Percentiles rank a stretch among this genome's conserved stretches.
These are phyloP conservation scores for Lottia scabra DNA, from an alignment of 2,888 invertebrate species.

Conservation along the genomic window DNA sequence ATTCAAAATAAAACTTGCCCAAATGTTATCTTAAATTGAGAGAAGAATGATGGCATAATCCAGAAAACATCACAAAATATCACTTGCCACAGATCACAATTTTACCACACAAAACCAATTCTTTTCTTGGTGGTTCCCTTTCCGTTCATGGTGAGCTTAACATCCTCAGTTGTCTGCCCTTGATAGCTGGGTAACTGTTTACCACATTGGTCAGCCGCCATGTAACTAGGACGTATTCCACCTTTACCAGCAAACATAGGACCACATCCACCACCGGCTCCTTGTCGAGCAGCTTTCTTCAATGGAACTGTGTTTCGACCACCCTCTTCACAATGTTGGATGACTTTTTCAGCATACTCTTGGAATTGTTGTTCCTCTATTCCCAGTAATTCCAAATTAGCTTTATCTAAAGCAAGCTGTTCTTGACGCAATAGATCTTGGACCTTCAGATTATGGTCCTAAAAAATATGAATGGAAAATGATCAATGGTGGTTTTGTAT, in stretches of 20 bases:
- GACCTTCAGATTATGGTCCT: constrained; percentile 39
- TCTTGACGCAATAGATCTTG: constrained; percentile 38
- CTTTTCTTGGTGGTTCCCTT: constrained; percentile 60
- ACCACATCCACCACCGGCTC: constrained; percentile 65
- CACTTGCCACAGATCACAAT: too few relatives aligned
- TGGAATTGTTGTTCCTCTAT: constrained; percentile 68
- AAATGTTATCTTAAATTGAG: too few relatives aligned
- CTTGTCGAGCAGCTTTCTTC: constrained; percentile 59
- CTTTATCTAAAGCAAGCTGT: constrained; percentile 55
- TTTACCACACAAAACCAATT: constrained; percentile 67
- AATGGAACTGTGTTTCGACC: constrained; percentile 68
- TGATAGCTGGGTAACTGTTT: constrained; percentile 66
- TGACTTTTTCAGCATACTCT: constrained; percentile 66
- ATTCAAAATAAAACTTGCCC: too few relatives aligned
- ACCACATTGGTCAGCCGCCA: constrained; percentile 62
- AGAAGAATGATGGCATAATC: too few relatives aligned
- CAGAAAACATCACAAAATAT: too few relatives aligned
- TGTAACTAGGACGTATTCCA: constrained; percentile 67
- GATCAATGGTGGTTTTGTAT: too few relatives aligned
- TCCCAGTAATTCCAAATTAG: constrained; percentile 60
- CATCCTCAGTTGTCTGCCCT: constrained; percentile 58
- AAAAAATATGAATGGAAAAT: not conserved
- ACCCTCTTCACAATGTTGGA: constrained; percentile 66
- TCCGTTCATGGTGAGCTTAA: constrained; percentile 58
- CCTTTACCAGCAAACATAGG: constrained; percentile 65